A percentile compares a stretch with the other conserved stretches of the same genome.
Conservation (phyloP, 2,113 vertebrate species). For the Pachypanchax playfairii region DNA sequence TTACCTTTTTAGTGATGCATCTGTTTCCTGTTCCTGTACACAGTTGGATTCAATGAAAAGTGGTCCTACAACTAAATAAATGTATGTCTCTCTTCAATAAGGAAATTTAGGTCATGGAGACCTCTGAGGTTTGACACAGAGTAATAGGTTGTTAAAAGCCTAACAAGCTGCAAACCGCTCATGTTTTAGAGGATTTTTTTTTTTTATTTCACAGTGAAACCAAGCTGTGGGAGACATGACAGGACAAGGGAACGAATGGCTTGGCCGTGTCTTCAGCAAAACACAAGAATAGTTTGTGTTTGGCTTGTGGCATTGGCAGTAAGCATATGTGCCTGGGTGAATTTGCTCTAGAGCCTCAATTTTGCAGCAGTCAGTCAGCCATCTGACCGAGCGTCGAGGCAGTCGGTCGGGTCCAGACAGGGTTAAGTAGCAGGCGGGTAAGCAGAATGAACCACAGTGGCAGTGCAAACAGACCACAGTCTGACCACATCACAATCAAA, state of each 20-base stretch:
- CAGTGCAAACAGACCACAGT: constrained; percentile 64
- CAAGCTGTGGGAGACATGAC: constrained; percentile 3
- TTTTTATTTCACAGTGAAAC: too few relatives aligned
- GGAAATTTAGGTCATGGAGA: too few relatives aligned
- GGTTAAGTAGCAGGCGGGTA: constrained; percentile 53
- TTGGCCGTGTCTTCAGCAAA: constrained; percentile 16
- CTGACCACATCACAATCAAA: constrained; percentile 65
- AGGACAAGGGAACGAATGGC: constrained; percentile 13
- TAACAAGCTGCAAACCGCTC: too few relatives aligned
- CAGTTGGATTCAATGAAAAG: too few relatives aligned
- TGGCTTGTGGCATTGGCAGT: constrained; percentile 18
- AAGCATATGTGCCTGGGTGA: constrained; percentile 5
- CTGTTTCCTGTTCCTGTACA: too few relatives aligned
- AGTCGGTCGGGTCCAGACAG: constrained; percentile 48
- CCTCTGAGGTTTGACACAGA: too few relatives aligned
- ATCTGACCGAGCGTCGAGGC: constrained; percentile 11
- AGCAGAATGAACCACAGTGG: constrained; percentile 57
- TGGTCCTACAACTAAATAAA: too few relatives aligned
- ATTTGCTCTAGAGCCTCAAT: constrained; percentile 34
- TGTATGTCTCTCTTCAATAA: too few relatives aligned
- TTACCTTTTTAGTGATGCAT: too few relatives aligned
- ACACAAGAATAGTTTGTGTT: constrained; percentile 45
- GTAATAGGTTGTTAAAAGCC: too few relatives aligned
- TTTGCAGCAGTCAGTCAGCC: constrained; percentile 45
- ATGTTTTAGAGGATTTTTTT: too few relatives aligned